phyloP scores from a whole-genome alignment of 1,140 invertebrate genomes.

The Zophobas atratus region DNA sequence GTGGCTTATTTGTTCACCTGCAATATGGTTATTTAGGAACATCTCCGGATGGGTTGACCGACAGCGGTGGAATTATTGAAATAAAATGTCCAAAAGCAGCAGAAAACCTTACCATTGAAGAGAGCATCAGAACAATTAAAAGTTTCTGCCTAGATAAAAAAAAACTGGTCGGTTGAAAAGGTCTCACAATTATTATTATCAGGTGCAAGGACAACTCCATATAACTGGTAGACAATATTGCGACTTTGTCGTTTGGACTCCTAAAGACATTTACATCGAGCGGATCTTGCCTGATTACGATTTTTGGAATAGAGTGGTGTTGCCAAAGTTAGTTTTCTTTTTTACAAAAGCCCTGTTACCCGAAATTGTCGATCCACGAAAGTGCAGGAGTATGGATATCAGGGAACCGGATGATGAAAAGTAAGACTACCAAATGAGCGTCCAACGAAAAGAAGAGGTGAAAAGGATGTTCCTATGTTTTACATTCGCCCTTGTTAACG shows the following conservation, averaged over 20 bases:
- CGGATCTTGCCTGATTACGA: not conserved
- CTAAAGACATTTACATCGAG: not conserved
- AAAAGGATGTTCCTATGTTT: too few relatives aligned
- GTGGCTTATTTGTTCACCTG: not conserved
- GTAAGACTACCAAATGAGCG: too few relatives aligned
- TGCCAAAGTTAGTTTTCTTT: not conserved
- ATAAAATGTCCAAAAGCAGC: not conserved
- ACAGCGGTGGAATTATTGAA: not conserved
- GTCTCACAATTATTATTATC: not conserved
- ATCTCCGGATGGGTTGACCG: not conserved
- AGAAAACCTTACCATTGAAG: not conserved
- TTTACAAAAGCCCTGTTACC: not conserved
- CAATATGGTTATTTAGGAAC: not conserved
- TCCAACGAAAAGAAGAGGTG: too few relatives aligned
- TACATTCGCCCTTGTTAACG: too few relatives aligned
- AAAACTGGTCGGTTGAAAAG: not conserved
- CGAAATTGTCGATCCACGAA: slow-evolving; percentile 11
- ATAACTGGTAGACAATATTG: not conserved
- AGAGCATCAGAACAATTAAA: not conserved
- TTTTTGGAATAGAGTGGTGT: not conserved
- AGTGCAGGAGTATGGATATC: not conserved
- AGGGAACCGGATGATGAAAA: not conserved
- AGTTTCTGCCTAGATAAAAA: not conserved
- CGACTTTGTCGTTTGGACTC: not conserved
- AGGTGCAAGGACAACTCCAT: not conserved